These are phyloP conservation scores for Varanus komodoensis DNA, from an alignment of 2,113 vertebrate species.

Conservation along the genomic window DNA sequence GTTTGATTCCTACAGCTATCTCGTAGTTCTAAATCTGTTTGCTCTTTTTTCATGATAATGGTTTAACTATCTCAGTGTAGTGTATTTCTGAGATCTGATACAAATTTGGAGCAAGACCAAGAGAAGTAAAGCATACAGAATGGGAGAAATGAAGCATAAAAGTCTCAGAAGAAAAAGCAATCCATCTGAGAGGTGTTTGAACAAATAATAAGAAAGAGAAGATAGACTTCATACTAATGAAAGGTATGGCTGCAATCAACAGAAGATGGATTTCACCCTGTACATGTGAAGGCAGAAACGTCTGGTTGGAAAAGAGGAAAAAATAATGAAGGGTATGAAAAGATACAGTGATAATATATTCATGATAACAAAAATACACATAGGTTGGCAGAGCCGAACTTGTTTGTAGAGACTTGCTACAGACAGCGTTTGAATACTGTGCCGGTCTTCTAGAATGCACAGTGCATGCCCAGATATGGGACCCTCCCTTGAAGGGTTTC, in stretches of 20 bases:
- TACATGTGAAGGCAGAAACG: not conserved
- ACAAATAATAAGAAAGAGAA: conserved; percentile 21
- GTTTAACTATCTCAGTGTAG: conserved; percentile 27
- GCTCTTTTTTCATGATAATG: conserved; percentile 23
- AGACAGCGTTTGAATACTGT: not conserved
- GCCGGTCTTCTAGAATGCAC: not conserved
- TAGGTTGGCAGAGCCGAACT: not conserved
- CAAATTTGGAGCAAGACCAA: conserved; percentile 15
- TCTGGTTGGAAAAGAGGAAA: not conserved
- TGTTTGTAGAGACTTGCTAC: not conserved
- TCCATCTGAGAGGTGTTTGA: conserved; percentile 3
- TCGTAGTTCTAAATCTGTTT: not conserved
- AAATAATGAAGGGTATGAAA: no score
- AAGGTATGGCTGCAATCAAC: conserved; percentile 22
- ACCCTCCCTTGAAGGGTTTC: not conserved
- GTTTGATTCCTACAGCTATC: not conserved
- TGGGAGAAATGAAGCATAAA: not conserved
- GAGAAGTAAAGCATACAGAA: not conserved
- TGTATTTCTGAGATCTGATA: conserved; percentile 37
- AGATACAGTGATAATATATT: no score
- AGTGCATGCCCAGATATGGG: not conserved
- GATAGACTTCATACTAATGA: not conserved
- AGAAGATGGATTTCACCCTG: not conserved
- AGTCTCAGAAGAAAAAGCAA: not conserved
- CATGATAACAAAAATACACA: no score